These are phyloP conservation scores for Tetragonisca angustula DNA, from an alignment of 2,888 invertebrate species.

Conservation along the genomic window DNA sequence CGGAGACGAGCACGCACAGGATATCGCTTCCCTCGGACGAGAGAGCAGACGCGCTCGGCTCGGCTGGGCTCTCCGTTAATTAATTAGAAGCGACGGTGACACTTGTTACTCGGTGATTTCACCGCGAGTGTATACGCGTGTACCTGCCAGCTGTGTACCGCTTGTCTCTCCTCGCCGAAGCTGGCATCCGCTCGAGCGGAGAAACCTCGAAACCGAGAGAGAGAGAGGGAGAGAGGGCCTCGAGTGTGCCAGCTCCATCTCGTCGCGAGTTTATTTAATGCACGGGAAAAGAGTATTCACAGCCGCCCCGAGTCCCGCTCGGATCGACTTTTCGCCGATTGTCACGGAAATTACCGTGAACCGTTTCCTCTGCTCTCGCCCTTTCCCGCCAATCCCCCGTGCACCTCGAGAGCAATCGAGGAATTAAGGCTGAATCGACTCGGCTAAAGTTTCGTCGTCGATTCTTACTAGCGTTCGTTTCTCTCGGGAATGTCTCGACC, in stretches of 20 bases:
- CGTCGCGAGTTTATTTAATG: slow-evolving; percentile 52
- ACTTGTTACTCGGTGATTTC: slow-evolving; percentile 69
- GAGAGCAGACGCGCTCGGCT: slow-evolving; percentile 39
- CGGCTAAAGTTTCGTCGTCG: not conserved
- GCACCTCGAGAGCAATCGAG: slow-evolving; percentile 42
- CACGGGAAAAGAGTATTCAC: slow-evolving; percentile 55
- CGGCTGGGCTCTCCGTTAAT: slow-evolving; percentile 49
- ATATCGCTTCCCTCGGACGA: slow-evolving; percentile 40
- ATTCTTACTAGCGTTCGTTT: not conserved
- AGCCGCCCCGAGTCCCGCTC: slow-evolving; percentile 21
- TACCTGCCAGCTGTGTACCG: slow-evolving; percentile 36
- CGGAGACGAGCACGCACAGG: slow-evolving; percentile 50
- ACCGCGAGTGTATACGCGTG: slow-evolving; percentile 41
- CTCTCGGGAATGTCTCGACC: no score
- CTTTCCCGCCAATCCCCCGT: no score
- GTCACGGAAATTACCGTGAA: slow-evolving; percentile 47
- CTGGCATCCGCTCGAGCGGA: slow-evolving; percentile 1
- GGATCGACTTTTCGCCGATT: slow-evolving; percentile 45
- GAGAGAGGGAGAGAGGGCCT: slow-evolving; percentile 28
- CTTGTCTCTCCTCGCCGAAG: slow-evolving; percentile 39
- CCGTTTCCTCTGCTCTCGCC: not conserved
- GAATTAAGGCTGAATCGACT: slow-evolving; percentile 42
- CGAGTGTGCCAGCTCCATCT: slow-evolving; percentile 45
- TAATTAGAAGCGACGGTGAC: slow-evolving; percentile 66
- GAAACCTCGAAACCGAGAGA: slow-evolving; percentile 22